A percentile compares a stretch with the other conserved stretches of the same genome.
phyloP scores from a whole-genome alignment of 2,113 vertebrate species.

The Dromaius novaehollandiae region DNA sequence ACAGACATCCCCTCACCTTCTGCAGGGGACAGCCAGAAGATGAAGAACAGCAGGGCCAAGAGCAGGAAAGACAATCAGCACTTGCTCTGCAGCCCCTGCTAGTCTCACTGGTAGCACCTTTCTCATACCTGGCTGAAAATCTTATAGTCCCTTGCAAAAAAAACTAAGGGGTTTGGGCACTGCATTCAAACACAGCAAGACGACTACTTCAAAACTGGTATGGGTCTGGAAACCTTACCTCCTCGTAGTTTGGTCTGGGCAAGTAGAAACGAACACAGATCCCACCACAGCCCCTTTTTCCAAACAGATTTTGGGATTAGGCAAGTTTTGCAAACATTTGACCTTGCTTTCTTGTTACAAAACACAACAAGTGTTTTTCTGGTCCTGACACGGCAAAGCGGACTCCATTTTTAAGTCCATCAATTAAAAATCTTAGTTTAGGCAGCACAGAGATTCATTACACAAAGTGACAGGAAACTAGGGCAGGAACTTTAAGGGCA shows the following conservation, averaged over 20 bases:
- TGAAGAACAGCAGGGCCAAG: accelerated
- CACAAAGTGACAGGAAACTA: not conserved
- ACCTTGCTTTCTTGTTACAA: not conserved
- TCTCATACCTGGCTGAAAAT: not conserved
- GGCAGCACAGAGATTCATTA: not conserved
- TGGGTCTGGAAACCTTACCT: not conserved
- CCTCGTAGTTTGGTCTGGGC: not conserved
- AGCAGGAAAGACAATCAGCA: not conserved
- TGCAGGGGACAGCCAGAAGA: accelerated
- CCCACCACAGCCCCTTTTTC: not conserved
- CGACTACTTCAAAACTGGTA: not conserved
- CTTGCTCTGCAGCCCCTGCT: not conserved
- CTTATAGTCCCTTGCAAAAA: not conserved
- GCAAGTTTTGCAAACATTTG: not conserved
- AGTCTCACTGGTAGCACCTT: not conserved
- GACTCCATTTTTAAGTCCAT: not conserved
- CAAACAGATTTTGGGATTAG: not conserved
- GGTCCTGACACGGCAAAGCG: not conserved
- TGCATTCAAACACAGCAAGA: not conserved
- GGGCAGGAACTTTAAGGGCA: not conserved
- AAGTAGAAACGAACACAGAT: not conserved
- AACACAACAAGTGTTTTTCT: not conserved
- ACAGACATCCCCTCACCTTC: too few relatives aligned
- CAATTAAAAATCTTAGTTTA: not conserved
- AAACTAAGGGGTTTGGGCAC: not conserved